A percentile compares a stretch with the other conserved stretches of the same genome.
Evolutionary conservation across 2,888 invertebrate species (phyloP).

Genomic region (Lobophora halterata): DNA sequence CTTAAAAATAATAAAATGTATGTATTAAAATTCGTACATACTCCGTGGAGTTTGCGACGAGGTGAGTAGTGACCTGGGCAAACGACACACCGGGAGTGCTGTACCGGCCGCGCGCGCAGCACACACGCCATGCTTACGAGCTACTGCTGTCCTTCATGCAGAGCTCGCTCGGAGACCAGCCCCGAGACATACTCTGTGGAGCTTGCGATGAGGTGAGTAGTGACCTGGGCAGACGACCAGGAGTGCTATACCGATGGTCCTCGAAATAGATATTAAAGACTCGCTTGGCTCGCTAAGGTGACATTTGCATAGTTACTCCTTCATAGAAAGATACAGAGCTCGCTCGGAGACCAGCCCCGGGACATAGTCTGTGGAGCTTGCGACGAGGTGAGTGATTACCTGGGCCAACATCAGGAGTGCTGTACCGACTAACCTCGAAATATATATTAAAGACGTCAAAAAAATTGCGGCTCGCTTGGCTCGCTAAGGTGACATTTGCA

Average conservation of each 20-base stretch:
- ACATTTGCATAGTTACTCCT: no score
- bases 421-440: conserved; percentile 97
- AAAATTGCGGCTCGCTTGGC: conserved; percentile 94
- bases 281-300: no score
- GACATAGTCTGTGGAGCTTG: no score
- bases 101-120: conserved; percentile 98
- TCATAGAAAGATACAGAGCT: no score
- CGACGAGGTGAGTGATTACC: no score
- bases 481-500: conserved; percentile 98
- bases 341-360: no score
- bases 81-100: conserved; percentile 97
- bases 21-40: no score
- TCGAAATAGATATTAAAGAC: no score
- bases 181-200: conserved; percentile 97
- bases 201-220: conserved; percentile 97
- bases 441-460: conserved; percentile 99
- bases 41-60: no score
- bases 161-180: conserved; percentile 97
- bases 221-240: no score
- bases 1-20: no score
- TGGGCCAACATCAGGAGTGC: conserved; percentile 95
- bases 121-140: conserved; percentile 98
- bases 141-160: conserved; percentile 97
- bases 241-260: no score
- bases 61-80: conserved; percentile 90